These are phyloP conservation scores for Hirtodrosophila alboralis DNA, from an alignment of 2,888 invertebrate species.

Conservation along the genomic window DNA sequence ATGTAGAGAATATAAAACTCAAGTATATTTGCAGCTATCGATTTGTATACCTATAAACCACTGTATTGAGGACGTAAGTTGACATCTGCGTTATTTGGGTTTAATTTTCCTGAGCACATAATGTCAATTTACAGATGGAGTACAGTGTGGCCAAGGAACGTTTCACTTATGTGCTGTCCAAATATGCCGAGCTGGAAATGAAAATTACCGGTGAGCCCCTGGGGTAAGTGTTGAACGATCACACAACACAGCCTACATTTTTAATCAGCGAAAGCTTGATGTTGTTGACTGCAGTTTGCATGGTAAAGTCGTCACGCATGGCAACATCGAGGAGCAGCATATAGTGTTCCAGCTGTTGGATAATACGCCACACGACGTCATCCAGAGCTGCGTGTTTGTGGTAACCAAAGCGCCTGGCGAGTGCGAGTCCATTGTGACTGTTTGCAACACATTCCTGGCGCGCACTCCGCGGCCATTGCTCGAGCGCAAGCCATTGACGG, in stretches of 20 bases:
- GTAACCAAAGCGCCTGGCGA: conserved; percentile 60
- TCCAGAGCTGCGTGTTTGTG: conserved; percentile 79
- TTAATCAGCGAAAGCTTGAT: conserved; percentile 11
- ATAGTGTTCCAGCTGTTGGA: conserved; percentile 79
- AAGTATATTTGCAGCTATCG: conserved; percentile 31
- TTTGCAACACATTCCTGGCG: conserved; percentile 73
- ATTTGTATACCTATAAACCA: conserved; percentile 66
- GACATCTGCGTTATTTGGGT: background rate
- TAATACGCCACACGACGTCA: conserved; percentile 77
- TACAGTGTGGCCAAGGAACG: conserved; percentile 64
- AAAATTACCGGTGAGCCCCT: conserved; percentile 74
- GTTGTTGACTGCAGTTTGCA: conserved; percentile 61
- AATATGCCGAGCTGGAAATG: conserved; percentile 76
- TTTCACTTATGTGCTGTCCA: conserved; percentile 68
- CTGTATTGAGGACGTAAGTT: conserved; percentile 73
- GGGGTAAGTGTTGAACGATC: conserved; percentile 62
- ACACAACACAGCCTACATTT: background rate
- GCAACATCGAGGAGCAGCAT: conserved; percentile 69
- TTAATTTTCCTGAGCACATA: background rate
- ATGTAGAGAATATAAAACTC: background rate
- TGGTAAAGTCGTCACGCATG: conserved; percentile 72
- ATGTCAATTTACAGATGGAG: conserved; percentile 51
- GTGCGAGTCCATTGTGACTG: conserved; percentile 76
- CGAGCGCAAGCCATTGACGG: conserved; percentile 63
- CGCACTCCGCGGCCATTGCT: conserved; percentile 79